Conservation (phyloP, 2,797 vertebrate species). For the Schizothorax lantsangensis region DNA sequence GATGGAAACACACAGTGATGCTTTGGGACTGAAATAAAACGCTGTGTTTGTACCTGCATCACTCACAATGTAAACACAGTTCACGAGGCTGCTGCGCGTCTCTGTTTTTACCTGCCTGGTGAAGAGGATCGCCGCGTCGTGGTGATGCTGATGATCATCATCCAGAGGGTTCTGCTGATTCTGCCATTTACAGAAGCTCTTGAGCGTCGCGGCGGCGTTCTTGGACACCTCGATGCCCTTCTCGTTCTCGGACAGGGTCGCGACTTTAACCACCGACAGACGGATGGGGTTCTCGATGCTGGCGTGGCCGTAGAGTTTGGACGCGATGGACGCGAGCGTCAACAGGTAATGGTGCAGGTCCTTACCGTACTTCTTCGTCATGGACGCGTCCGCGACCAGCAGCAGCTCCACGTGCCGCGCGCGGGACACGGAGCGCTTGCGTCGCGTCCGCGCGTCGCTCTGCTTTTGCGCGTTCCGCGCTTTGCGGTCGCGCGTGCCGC, state of each 20-base stretch:
- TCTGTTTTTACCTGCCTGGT: conserved; percentile 92
- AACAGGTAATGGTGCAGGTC: conserved; percentile 94
- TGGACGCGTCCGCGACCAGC: conserved; percentile 92
- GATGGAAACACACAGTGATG: not conserved
- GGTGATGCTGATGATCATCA: conserved; percentile 90
- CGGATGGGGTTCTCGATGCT: conserved; percentile 98
- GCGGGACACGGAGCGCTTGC: conserved; percentile 85
- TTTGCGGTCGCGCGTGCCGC: conserved; percentile 63
- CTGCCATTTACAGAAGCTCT: conserved; percentile 99
- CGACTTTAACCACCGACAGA: conserved; percentile 90
- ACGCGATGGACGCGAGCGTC: conserved; percentile 93
- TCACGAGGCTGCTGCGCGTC: not conserved
- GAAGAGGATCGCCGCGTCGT: conserved; percentile 97
- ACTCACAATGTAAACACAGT: not conserved
- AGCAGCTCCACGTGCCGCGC: conserved; percentile 95
- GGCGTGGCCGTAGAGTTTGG: conserved; percentile 92
- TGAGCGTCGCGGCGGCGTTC: conserved; percentile 93
- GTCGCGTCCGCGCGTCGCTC: conserved; percentile 62
- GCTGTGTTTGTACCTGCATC: not conserved
- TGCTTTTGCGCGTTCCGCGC: conserved; percentile 63
- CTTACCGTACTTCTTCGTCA: conserved; percentile 90
- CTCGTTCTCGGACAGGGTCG: conserved; percentile 84
- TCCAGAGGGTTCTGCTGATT: conserved; percentile 93
- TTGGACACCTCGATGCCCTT: conserved; percentile 89
- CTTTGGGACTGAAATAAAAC: not conserved